Base-by-base conservation (phyloP, 2,797 vertebrate species). In the Leptoclinus maculatus region DNA sequence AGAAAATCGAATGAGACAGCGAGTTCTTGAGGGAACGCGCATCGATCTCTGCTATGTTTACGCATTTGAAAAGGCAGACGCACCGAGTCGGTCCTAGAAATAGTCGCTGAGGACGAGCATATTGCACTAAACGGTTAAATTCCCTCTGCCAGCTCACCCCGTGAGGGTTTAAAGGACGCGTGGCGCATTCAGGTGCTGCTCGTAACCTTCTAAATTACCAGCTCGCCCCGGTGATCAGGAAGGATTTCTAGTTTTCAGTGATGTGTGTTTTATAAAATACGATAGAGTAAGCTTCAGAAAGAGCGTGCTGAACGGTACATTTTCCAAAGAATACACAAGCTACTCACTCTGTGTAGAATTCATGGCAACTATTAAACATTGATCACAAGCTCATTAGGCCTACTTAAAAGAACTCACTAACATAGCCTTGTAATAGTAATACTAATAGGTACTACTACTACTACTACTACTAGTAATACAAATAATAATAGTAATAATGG, bases 151-250 rank as follows among this genome's bases (percentile, higher is more conserved):
- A 92, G 88, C 95, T 94, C 87, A 88, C 89, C 84, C 63, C 17
- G 66, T 72, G 71, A 34, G 86, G 92, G 83, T 96, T 96, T 95
- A 95, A 96, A 96, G 93, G 94, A 91, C 95, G 91, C 89, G 81
- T 9, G 85, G 77, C 83, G 76, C 93, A 87, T 71, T 82, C 89
- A 93, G 2, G 77, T 56, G 11, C 73, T 4, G 54, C 70, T 62
- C 54, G 76, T 71, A 83, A 34, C 14, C 2, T 25, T 58, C 11
- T 3, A 1, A 1, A 51, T 38, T 60, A 45, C 4, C 17, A 57
- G 23, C 23, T 32, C 7, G 41, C 12, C 21, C 3, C 29, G 11
- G 39, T 9, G 11, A 32, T 65, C 2, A 41, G 5, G 8, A 51
- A 8, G 0, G 3, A 25, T 27, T n/a, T 57, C 0, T 51, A 43